These are phyloP conservation scores for Pseudorasbora parva DNA, from an alignment of 2,113 vertebrate species.

Conservation along the genomic window DNA sequence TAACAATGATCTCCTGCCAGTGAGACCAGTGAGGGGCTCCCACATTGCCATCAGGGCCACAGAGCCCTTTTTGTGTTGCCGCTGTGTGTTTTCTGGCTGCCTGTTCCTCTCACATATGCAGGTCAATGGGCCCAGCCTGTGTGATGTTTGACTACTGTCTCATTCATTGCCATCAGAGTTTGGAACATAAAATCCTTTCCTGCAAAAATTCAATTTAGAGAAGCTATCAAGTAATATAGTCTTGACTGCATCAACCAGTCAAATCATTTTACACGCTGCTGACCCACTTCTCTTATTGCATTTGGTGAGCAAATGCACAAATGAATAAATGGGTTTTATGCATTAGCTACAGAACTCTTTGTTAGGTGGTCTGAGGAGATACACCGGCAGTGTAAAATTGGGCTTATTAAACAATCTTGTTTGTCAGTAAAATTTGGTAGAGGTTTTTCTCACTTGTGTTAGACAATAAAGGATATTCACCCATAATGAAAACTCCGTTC, in stretches of 20 bases:
- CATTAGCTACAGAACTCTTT: neutral
- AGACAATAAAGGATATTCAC: neutral
- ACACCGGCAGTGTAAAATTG: neutral
- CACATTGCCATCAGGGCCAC: constrained; percentile 40
- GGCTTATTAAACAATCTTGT: neutral
- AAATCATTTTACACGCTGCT: constrained; percentile 15
- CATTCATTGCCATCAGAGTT: constrained; percentile 32
- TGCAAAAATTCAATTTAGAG: constrained; percentile 10
- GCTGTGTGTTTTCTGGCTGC: constrained; percentile 46
- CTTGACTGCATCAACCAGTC: constrained; percentile 22
- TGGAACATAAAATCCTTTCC: constrained; percentile 6
- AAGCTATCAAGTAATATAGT: constrained; percentile 31
- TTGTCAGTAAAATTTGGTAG: neutral
- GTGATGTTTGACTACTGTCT: constrained; percentile 45
- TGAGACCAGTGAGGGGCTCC: constrained; percentile 14
- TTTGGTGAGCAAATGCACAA: constrained; percentile 8
- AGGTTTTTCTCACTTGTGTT: neutral
- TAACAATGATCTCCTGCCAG: constrained; percentile 46
- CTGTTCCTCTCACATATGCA: constrained; percentile 36
- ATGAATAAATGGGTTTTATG: constrained; percentile 10
- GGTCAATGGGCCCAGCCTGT: constrained; percentile 45
- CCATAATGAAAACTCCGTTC: neutral
- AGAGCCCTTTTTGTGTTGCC: constrained; percentile 50
- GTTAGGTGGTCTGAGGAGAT: constrained; percentile 30
- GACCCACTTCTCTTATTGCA: constrained; percentile 6